These are phyloP conservation scores for Fregetta grallaria DNA, from an alignment of 2,113 vertebrate species.

Conservation along the genomic window DNA sequence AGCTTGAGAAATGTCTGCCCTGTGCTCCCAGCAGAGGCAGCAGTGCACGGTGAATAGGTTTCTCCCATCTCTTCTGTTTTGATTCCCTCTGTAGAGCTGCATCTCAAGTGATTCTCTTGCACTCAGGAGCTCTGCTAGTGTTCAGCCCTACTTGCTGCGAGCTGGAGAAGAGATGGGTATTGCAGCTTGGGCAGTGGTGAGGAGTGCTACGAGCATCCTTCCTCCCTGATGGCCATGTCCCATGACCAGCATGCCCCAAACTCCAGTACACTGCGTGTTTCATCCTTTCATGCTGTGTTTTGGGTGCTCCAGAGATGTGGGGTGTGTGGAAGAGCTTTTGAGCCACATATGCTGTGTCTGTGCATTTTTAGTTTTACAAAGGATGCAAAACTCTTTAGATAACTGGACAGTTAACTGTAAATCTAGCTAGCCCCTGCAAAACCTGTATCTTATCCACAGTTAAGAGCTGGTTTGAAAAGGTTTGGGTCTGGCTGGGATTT, in stretches of 20 bases:
- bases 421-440: not conserved
- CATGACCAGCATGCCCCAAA: not conserved
- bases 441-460: not conserved
- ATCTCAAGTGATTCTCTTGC: not conserved
- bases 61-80: not conserved
- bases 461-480: not conserved
- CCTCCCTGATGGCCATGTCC: fast-evolving
- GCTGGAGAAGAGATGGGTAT: not conserved
- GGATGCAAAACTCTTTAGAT: not conserved
- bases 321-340: not conserved
- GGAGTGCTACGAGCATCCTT: not conserved
- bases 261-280: fast-evolving
- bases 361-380: not conserved
- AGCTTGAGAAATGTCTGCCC: conserved; percentile 2
- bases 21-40: conserved; percentile 34
- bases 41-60: not conserved
- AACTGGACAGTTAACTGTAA: not conserved
- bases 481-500: not conserved
- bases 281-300: not conserved
- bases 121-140: not conserved
- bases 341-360: not conserved
- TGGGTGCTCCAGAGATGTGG: not conserved
- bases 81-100: not conserved
- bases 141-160: fast-evolving
- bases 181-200: not conserved